A percentile compares a stretch with the other conserved stretches of the same genome.
These are phyloP conservation scores for Alsophila aescularia DNA, from an alignment of 2,888 invertebrate genomes.

Conservation along the genomic window DNA sequence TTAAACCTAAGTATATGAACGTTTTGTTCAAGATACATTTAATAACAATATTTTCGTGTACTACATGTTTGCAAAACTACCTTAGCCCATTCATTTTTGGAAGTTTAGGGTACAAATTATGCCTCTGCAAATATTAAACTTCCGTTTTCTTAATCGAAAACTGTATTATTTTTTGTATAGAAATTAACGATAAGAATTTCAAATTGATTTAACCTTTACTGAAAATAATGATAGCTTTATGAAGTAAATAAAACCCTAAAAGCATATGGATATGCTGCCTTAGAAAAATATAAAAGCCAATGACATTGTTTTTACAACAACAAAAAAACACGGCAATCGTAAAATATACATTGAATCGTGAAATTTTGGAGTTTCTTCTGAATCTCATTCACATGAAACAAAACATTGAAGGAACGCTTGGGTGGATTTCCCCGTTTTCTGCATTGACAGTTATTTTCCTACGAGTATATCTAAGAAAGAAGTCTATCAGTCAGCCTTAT, in stretches of 20 bases:
- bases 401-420: neutral
- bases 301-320: neutral
- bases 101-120: too few relatives aligned
- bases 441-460: neutral
- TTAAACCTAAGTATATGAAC: too few relatives aligned
- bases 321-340: slow-evolving; percentile 4
- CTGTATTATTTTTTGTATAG: too few relatives aligned
- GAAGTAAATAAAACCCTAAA: neutral
- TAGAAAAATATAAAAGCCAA: neutral
- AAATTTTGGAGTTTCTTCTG: slow-evolving; percentile 2
- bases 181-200: neutral
- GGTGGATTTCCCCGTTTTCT: neutral
- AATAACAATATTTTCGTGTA: too few relatives aligned
- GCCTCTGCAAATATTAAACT: too few relatives aligned
- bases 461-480: too few relatives aligned
- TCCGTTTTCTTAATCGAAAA: too few relatives aligned
- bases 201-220: slow-evolving; percentile 1
- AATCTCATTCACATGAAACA: slow-evolving; percentile 6
- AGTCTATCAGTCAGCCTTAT: too few relatives aligned
- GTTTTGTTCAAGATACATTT: too few relatives aligned
- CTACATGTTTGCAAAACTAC: too few relatives aligned
- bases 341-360: slow-evolving; percentile 4
- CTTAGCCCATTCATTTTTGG: too few relatives aligned
- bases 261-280: neutral
- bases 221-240: neutral